A percentile compares a stretch with the other conserved stretches of the same genome.
phyloP scores from a whole-genome alignment of 2,113 vertebrate genomes.

The Zootoca vivipara region DNA sequence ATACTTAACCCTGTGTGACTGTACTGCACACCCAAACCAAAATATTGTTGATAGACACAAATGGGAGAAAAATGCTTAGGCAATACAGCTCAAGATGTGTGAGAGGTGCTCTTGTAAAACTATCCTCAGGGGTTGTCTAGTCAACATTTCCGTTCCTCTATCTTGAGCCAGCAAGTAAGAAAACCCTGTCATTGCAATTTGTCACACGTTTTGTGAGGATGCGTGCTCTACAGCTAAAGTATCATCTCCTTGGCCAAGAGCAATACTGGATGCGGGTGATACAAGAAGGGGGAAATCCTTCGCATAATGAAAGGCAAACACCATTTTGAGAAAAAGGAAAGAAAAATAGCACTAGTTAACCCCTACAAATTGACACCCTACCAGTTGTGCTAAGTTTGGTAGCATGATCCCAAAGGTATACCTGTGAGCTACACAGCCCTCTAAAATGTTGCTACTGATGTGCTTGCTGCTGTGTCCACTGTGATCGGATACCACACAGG shows the following conservation, averaged over 20 bases:
- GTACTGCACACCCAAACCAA: neutral
- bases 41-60: fast-evolving
- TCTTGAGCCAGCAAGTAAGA: conserved; percentile 39
- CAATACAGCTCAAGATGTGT: conserved; percentile 1
- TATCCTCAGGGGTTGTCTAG: conserved; percentile 31
- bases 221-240: conserved; percentile 11
- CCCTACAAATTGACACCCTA: neutral
- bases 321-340: neutral
- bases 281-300: neutral
- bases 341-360: neutral
- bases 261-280: conserved; percentile 52
- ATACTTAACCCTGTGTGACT: no score
- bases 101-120: conserved; percentile 9
- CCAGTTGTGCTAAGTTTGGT: neutral
- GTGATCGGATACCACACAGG: neutral
- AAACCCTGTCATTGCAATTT: conserved; percentile 37
- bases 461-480: neutral
- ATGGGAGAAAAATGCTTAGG: neutral
- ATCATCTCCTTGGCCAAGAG: conserved; percentile 23
- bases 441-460: fast-evolving
- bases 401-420: neutral
- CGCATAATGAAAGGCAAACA: neutral
- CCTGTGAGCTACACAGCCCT: fast-evolving
- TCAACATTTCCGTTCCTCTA: conserved; percentile 43
- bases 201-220: conserved; percentile 15